These are phyloP conservation scores for Pangasianodon hypophthalmus DNA, from an alignment of 2,113 vertebrate genomes.

Conservation along the genomic window DNA sequence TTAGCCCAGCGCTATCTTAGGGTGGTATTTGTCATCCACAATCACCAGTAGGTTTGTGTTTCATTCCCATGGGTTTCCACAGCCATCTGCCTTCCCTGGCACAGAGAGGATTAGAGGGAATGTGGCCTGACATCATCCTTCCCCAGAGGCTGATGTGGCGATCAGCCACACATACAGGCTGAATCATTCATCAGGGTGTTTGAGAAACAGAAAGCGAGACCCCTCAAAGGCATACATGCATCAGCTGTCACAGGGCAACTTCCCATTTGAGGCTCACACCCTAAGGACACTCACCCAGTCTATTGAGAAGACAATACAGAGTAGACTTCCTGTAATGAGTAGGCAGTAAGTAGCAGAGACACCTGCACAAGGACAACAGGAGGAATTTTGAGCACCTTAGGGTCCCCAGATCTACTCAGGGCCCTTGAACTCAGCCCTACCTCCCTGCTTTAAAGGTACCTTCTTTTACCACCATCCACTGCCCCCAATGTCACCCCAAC, in stretches of 20 bases:
- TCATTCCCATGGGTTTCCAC: conserved; percentile 29
- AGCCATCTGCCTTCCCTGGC: conserved; percentile 51
- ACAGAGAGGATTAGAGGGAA: conserved; percentile 39
- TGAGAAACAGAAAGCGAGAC: conserved; percentile 1
- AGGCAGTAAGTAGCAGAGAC: not conserved
- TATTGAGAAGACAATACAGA: not conserved
- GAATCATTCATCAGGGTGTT: conserved; percentile 62
- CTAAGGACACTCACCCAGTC: not conserved
- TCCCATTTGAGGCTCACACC: not conserved
- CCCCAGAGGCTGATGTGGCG: conserved; percentile 38
- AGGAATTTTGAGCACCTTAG: not conserved
- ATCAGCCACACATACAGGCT: conserved; percentile 29
- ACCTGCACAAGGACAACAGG: not conserved
- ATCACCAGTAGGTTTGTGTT: conserved; percentile 31
- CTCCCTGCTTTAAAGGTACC: not conserved
- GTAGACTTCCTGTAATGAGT: not conserved
- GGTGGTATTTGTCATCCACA: conserved; percentile 66
- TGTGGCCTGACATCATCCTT: conserved; percentile 50
- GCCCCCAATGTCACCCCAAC: not conserved
- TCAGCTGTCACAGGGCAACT: conserved; percentile 11
- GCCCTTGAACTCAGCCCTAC: not conserved
- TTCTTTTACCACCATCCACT: not conserved
- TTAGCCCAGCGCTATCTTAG: conserved; percentile 4
- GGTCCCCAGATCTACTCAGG: not conserved
- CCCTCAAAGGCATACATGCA: conserved; percentile 22